phyloP scores from a whole-genome alignment of 2,797 vertebrate species.

The Diplodus puntazzo region DNA sequence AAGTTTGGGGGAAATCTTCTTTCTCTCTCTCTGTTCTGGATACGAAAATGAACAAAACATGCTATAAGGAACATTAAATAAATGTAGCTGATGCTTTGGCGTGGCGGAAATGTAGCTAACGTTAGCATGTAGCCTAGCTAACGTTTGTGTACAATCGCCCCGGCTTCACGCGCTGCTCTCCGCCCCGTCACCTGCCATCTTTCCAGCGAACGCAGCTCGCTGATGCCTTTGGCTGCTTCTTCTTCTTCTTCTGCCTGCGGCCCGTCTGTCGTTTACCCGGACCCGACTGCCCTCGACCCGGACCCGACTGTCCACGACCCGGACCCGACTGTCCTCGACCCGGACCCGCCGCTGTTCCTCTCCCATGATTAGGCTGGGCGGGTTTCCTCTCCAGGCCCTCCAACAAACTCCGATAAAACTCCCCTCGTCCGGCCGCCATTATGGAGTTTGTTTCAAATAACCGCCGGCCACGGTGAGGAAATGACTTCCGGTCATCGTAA shows the following conservation, averaged over 20 bases:
- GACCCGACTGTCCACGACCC: background rate
- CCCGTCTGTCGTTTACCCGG: background rate
- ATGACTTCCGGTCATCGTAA: background rate
- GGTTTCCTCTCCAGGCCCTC: conserved; percentile 30
- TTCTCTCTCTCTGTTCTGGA: background rate
- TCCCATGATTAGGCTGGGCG: rapidly evolving
- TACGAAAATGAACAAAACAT: background rate
- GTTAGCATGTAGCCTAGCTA: background rate
- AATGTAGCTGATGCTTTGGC: too few species aligned
- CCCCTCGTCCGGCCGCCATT: conserved; percentile 63
- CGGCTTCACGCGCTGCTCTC: too few species aligned
- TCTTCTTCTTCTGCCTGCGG: rapidly evolving
- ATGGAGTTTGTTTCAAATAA: rapidly evolving
- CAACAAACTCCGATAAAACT: conserved; percentile 45
- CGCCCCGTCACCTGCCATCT: conserved; percentile 14
- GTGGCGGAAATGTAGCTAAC: too few species aligned
- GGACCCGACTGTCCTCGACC: background rate
- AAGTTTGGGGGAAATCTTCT: rapidly evolving
- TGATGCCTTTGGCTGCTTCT: too few species aligned
- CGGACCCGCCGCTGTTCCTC: too few species aligned
- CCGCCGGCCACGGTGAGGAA: background rate
- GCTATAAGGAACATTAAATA: too few species aligned
- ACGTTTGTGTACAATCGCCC: background rate
- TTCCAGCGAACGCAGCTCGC: background rate
- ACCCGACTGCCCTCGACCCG: rapidly evolving